Evolutionary conservation across 23 tunicate species (phyloP).

Genomic region (Aplidium turbinatum): DNA sequence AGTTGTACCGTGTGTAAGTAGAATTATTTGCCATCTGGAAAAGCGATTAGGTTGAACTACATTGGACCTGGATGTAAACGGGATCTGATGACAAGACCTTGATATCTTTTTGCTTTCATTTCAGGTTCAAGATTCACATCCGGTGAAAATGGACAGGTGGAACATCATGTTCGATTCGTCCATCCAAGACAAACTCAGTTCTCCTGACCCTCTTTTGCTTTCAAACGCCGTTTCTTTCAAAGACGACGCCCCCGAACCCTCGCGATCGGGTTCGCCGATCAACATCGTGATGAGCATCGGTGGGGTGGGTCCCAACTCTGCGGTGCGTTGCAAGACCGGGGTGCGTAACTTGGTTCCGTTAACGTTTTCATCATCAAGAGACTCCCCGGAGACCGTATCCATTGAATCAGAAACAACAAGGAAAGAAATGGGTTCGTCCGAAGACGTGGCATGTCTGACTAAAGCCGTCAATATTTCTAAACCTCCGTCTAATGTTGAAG

Average conservation of each 20-base stretch:
- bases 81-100: too few relatives aligned
- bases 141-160: slow-evolving; percentile 85
- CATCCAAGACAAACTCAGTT: not conserved
- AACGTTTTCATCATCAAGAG: not conserved
- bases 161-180: slow-evolving; percentile 72
- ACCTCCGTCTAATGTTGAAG: too few relatives aligned
- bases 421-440: too few relatives aligned
- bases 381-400: not conserved
- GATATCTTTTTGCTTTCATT: too few relatives aligned
- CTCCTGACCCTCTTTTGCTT: slow-evolving; percentile 36
- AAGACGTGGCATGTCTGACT: too few relatives aligned
- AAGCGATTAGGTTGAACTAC: too few relatives aligned
- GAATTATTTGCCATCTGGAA: too few relatives aligned
- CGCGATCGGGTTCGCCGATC: slow-evolving; percentile 30
- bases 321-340: too few relatives aligned
- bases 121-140: slow-evolving; percentile 50
- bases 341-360: not conserved
- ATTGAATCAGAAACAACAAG: not conserved
- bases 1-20: too few relatives aligned
- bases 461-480: too few relatives aligned
- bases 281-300: slow-evolving; percentile 66
- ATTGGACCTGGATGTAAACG: too few relatives aligned
- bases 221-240: slow-evolving; percentile 49
- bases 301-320: too few relatives aligned
- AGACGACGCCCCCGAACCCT: not conserved